Conservation (phyloP, 2,888 invertebrate genomes). For the Mylabris sibirica region DNA sequence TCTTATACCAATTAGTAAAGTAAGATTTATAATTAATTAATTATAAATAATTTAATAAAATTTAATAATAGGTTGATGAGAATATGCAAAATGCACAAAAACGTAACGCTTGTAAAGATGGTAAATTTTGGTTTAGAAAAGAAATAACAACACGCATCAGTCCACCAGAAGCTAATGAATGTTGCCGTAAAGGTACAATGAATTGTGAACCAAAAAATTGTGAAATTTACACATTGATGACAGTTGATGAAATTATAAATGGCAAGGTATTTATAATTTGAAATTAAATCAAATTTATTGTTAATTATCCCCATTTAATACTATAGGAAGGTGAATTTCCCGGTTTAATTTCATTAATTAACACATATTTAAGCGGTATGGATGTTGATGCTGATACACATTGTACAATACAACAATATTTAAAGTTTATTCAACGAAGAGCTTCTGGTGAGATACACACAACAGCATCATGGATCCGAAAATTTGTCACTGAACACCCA, state of each 20-base stretch:
- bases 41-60: not conserved
- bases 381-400: slow-evolving; percentile 98
- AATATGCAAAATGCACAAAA: slow-evolving; percentile 97
- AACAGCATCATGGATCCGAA: slow-evolving; percentile 93
- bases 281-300: slow-evolving; percentile 13
- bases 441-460: slow-evolving; percentile 91
- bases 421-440: slow-evolving; percentile 87
- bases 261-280: slow-evolving; percentile 76
- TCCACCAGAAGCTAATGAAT: slow-evolving; percentile 60
- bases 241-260: slow-evolving; percentile 96
- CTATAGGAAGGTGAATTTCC: slow-evolving; percentile 86
- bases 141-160: slow-evolving; percentile 70
- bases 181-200: slow-evolving; percentile 50
- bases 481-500: slow-evolving; percentile 87
- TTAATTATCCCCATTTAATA: not conserved
- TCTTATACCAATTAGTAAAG: slow-evolving; percentile 95
- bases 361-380: slow-evolving; percentile 92
- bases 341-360: slow-evolving; percentile 92
- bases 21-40: slow-evolving; percentile 37
- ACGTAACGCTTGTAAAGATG: slow-evolving; percentile 81
- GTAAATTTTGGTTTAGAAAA: slow-evolving; percentile 94
- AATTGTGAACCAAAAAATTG: slow-evolving; percentile 48
- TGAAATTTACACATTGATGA: slow-evolving; percentile 78
- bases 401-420: slow-evolving; percentile 96
- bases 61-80: slow-evolving; percentile 75